These are phyloP conservation scores for Drosophila rhopaloa DNA, from an alignment of 1,140 invertebrate genomes.

Conservation along the genomic window DNA sequence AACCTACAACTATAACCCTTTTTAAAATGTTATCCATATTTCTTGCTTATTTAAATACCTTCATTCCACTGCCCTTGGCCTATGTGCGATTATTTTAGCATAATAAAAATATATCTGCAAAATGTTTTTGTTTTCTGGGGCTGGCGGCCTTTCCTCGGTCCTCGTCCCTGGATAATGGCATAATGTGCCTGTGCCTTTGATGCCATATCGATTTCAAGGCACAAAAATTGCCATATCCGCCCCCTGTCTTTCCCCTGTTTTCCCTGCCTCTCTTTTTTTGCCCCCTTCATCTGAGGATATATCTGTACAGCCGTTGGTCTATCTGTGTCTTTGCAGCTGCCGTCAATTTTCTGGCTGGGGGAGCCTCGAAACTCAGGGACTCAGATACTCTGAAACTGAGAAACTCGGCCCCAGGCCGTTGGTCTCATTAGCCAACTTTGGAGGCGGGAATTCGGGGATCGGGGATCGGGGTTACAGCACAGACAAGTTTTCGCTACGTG, in stretches of 20 bases:
- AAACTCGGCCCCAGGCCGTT: slow-evolving; percentile 44
- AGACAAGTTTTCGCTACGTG: slow-evolving; percentile 79
- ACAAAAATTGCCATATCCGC: slow-evolving; percentile 79
- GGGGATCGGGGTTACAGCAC: slow-evolving; percentile 24
- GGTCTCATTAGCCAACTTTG: slow-evolving; percentile 49
- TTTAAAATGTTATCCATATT: background rate
- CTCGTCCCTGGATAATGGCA: slow-evolving; percentile 72
- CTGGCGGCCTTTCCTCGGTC: slow-evolving; percentile 39
- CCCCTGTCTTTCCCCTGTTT: slow-evolving; percentile 41
- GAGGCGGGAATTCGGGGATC: background rate
- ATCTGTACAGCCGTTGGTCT: slow-evolving; percentile 22
- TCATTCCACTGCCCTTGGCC: slow-evolving; percentile 41
- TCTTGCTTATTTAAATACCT: background rate
- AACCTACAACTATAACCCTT: too few relatives aligned
- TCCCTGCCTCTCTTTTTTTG: background rate
- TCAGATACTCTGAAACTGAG: slow-evolving; percentile 1
- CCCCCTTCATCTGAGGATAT: background rate
- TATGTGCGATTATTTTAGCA: slow-evolving; percentile 80
- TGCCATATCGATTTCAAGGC: slow-evolving; percentile 79
- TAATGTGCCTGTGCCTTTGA: slow-evolving; percentile 75
- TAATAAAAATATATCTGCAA: slow-evolving; percentile 80
- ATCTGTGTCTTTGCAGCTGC: slow-evolving; percentile 61
- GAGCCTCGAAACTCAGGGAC: slow-evolving; percentile 8
- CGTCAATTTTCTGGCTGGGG: slow-evolving; percentile 53
- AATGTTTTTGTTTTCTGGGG: slow-evolving; percentile 54